Evolutionary conservation across 2,113 vertebrate genomes (phyloP).

Genomic region (Sardina pilchardus): DNA sequence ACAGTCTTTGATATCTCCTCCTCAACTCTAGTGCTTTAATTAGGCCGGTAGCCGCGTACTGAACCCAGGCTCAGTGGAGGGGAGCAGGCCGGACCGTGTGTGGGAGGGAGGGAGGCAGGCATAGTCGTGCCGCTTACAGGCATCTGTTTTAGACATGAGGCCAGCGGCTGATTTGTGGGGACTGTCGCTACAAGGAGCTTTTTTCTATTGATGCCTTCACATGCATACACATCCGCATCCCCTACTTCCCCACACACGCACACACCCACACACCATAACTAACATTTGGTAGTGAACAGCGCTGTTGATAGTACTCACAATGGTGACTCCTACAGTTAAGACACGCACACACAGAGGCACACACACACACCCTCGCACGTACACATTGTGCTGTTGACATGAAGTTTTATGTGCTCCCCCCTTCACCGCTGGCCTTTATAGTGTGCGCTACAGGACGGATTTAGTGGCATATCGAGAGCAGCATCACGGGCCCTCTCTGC

Average conservation of each 20-base stretch:
- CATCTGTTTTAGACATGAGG: slow-evolving; percentile 73
- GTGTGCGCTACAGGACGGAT: slow-evolving; percentile 54
- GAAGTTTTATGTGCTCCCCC: slow-evolving; percentile 48
- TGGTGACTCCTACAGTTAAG: neutral
- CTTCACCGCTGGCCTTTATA: slow-evolving; percentile 47
- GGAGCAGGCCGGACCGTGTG: neutral
- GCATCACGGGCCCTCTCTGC: slow-evolving; percentile 53
- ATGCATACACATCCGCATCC: neutral
- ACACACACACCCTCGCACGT: neutral
- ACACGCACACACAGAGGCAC: neutral
- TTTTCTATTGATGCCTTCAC: neutral
- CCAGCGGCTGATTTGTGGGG: slow-evolving; percentile 62
- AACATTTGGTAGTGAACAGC: neutral
- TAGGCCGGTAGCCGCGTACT: neutral
- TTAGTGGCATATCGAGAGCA: slow-evolving; percentile 61
- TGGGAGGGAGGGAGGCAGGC: neutral
- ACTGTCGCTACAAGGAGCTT: slow-evolving; percentile 52
- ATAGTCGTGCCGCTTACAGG: slow-evolving; percentile 21
- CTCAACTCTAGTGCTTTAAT: neutral
- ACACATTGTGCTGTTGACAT: slow-evolving; percentile 50
- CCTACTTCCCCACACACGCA: neutral
- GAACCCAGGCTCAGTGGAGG: neutral
- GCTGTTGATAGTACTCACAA: neutral
- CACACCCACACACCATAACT: neutral
- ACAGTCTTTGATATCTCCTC: neutral